These are phyloP conservation scores for Ypsolopha scabrella DNA, from an alignment of 2,888 invertebrate genomes.

Conservation along the genomic window DNA sequence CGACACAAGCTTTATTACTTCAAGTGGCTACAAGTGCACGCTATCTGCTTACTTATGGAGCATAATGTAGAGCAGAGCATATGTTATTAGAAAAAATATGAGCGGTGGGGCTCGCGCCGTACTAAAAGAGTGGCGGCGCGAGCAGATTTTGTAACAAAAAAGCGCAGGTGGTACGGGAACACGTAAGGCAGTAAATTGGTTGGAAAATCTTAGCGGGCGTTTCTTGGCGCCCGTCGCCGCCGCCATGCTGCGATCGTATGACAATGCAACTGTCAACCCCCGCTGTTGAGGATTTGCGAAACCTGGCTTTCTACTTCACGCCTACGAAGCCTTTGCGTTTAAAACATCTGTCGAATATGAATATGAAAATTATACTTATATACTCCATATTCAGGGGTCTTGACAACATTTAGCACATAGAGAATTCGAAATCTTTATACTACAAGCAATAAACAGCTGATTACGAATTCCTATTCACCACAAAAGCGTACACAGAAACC, in stretches of 20 bases:
- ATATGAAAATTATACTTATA: background rate
- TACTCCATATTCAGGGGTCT: background rate
- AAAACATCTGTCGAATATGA: background rate
- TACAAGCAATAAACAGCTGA: background rate
- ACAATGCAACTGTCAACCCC: conserved; percentile 40
- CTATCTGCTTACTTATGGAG: conserved; percentile 23
- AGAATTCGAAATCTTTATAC: background rate
- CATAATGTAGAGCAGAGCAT: conserved; percentile 19
- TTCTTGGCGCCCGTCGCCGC: conserved; percentile 6
- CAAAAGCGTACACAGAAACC: background rate
- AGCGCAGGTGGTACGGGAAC: conserved; percentile 35
- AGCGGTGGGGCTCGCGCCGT: conserved; percentile 34
- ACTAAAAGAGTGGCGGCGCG: conserved; percentile 18
- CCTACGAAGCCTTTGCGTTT: background rate
- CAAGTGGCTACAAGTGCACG: conserved; percentile 28
- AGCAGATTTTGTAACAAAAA: conserved; percentile 41
- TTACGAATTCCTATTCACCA: background rate
- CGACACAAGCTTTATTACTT: conserved; percentile 15
- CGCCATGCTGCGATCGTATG: conserved; percentile 24
- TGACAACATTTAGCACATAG: background rate
- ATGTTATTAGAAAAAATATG: conserved; percentile 29
- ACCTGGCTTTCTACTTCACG: background rate
- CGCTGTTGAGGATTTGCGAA: conserved; percentile 20
- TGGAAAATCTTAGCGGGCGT: conserved; percentile 32
- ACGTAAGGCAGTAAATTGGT: conserved; percentile 27